Evolutionary conservation across 2,113 vertebrate species (phyloP).

Genomic region (Buteo buteo): DNA sequence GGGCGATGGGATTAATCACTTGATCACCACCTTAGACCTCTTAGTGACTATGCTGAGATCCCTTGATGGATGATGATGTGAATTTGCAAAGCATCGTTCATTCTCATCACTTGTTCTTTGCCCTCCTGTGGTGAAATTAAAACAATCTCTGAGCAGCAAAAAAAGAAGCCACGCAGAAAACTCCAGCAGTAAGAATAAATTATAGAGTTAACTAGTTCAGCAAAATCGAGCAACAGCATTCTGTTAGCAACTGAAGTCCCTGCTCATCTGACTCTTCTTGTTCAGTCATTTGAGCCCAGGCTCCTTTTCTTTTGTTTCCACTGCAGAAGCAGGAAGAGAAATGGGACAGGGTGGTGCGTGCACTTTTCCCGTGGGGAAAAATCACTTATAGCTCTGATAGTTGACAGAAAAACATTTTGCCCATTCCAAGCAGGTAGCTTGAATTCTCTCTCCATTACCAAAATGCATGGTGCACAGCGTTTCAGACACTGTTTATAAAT

Average conservation of each 20-base stretch:
- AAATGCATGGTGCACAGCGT: not conserved
- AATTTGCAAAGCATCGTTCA: conserved; percentile 21
- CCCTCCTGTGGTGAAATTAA: conserved; percentile 56
- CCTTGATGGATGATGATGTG: conserved; percentile 50
- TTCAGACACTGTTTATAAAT: not conserved
- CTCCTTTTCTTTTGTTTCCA: not conserved
- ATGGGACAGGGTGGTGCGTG: not conserved
- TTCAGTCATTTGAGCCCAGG: not conserved
- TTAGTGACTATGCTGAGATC: conserved; percentile 21
- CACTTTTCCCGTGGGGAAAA: not conserved
- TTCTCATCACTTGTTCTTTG: conserved; percentile 59
- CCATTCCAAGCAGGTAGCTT: not conserved
- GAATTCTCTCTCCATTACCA: not conserved
- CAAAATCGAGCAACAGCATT: not conserved
- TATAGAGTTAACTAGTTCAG: conserved; percentile 1
- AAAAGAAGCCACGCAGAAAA: not conserved
- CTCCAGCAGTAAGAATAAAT: conserved; percentile 44
- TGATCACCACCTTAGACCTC: conserved; percentile 53
- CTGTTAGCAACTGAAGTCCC: not conserved
- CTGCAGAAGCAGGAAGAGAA: not conserved
- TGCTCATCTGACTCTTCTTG: not conserved
- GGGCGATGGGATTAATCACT: conserved; percentile 52
- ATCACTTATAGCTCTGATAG: not conserved
- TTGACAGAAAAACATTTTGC: not conserved
- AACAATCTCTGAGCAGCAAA: not conserved